Conservation (phyloP, 2,797 vertebrate species). For the Rhinophrynus dorsalis region DNA sequence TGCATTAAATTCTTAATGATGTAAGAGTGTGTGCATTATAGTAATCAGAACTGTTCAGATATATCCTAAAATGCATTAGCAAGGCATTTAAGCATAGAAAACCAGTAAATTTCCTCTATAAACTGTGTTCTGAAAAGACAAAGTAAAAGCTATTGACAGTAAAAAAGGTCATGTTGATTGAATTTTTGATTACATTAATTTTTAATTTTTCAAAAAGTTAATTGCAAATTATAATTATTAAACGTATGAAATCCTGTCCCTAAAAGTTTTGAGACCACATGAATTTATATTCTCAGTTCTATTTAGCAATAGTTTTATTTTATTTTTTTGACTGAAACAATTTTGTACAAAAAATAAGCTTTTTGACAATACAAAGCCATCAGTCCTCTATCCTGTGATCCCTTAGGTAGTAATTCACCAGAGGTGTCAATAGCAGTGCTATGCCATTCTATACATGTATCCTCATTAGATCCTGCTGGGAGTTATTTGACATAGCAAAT, state of each 20-base stretch:
- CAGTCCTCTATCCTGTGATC: conserved; percentile 5
- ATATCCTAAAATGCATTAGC: too few species aligned
- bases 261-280: not conserved
- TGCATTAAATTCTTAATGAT: too few species aligned
- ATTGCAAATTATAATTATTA: not conserved
- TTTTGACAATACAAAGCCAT: conserved; percentile 2
- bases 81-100: too few species aligned
- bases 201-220: not conserved
- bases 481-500: conserved; percentile 39
- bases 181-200: not conserved
- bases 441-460: conserved; percentile 12
- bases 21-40: too few species aligned
- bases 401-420: conserved; percentile 18
- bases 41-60: too few species aligned
- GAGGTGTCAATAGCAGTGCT: conserved; percentile 22
- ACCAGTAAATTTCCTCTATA: too few species aligned
- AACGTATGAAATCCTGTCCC: not conserved
- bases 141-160: not conserved
- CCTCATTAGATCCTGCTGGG: conserved; percentile 34
- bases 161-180: not conserved
- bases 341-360: not conserved
- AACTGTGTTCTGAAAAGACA: not conserved
- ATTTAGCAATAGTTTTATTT: too few species aligned
- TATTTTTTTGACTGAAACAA: conserved; percentile 15
- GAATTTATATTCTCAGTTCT: not conserved